Conservation (phyloP, 2,113 vertebrate genomes). For the Vidua chalybeata region DNA sequence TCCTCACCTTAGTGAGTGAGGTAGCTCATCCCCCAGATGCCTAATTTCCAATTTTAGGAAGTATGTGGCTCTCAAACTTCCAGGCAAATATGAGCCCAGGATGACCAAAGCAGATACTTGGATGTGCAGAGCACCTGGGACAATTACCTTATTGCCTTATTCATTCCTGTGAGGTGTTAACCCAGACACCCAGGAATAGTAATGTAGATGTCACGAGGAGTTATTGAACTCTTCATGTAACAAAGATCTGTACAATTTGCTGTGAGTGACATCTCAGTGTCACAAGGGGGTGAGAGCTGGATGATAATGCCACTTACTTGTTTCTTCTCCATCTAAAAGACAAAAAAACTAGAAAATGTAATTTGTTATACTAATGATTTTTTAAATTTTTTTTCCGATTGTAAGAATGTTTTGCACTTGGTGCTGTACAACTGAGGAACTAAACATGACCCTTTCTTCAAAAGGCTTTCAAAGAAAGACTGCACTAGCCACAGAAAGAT, state of each 20-base stretch:
- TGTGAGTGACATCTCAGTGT: slow-evolving; percentile 39
- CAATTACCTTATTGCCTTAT: slow-evolving; percentile 13
- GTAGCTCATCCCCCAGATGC: background rate
- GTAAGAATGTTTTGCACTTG: background rate
- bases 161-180: slow-evolving; percentile 4
- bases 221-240: slow-evolving; percentile 36
- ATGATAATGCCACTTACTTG: background rate
- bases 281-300: slow-evolving; percentile 31
- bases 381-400: background rate
- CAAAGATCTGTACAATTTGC: slow-evolving; percentile 22
- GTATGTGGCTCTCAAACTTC: background rate
- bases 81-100: background rate
- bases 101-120: background rate
- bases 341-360: background rate
- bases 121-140: background rate
- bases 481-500: background rate
- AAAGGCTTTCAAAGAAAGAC: background rate
- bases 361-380: background rate
- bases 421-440: background rate
- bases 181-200: background rate
- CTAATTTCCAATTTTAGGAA: background rate
- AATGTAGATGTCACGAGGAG: slow-evolving; percentile 30
- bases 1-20: background rate
- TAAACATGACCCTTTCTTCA: background rate
- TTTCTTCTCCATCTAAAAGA: background rate